These are phyloP conservation scores for Papilio glaucus DNA, from an alignment of 1,140 invertebrate species.

Conservation along the genomic window DNA sequence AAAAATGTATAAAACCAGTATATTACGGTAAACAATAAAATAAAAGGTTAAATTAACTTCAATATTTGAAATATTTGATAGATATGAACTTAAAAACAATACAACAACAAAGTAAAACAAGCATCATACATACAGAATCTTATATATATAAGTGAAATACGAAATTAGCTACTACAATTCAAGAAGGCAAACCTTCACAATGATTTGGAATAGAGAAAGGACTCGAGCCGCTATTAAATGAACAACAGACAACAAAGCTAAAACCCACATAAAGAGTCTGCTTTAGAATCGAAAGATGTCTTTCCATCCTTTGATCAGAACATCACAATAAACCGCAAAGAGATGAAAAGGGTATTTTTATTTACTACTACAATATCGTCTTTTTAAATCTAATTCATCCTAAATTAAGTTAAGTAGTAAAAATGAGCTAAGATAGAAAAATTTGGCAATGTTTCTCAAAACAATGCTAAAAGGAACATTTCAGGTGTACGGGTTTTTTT, in stretches of 20 bases:
- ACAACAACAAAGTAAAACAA: no score
- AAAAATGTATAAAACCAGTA: no score
- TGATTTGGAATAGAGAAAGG: not conserved
- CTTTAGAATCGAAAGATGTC: constrained; percentile 4
- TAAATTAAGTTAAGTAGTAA: not conserved
- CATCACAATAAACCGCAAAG: constrained; percentile 21
- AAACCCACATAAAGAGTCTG: constrained; percentile 6
- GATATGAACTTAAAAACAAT: no score
- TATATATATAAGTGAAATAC: not conserved
- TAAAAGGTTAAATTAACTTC: no score
- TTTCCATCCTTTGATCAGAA: not conserved
- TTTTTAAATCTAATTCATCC: no score
- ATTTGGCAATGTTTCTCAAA: not conserved
- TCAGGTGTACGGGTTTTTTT: constrained; percentile 9
- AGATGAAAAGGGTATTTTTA: constrained; percentile 12
- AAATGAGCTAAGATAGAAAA: not conserved
- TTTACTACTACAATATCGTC: no score
- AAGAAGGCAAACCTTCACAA: not conserved
- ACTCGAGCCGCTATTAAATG: not conserved
- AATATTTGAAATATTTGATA: no score
- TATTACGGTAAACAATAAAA: no score
- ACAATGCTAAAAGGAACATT: not conserved
- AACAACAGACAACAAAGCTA: constrained; percentile 9
- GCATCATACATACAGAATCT: no score
- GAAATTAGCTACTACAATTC: not conserved